Evolutionary conservation across 2,888 invertebrate species (phyloP).

Genomic region (Drymonia ruficornis): DNA sequence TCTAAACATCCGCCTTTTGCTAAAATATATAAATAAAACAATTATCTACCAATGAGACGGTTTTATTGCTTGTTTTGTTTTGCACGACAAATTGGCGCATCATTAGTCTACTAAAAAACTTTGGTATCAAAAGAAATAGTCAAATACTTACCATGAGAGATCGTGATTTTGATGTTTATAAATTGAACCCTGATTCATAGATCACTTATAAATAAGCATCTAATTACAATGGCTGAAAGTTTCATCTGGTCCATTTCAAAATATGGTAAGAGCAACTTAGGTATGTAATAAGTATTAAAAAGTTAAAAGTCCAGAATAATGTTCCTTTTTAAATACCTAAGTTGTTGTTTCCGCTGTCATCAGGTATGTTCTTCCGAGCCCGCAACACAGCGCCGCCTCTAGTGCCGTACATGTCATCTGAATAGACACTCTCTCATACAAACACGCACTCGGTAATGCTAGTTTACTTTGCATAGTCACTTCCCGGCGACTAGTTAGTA

Average conservation of each 20-base stretch:
- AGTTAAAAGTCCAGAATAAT: too few species aligned
- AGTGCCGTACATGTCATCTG: slow-evolving; percentile 10
- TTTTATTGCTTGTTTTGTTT: too few species aligned
- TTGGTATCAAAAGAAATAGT: not conserved
- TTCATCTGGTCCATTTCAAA: slow-evolving; percentile 31
- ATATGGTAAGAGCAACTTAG: slow-evolving; percentile 47
- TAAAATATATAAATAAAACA: too few species aligned
- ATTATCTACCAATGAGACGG: too few species aligned
- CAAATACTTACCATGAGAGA: not conserved
- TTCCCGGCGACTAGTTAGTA: not conserved
- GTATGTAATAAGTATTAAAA: not conserved
- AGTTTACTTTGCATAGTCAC: slow-evolving; percentile 13
- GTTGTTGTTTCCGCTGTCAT: slow-evolving; percentile 57
- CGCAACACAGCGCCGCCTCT: slow-evolving; percentile 65
- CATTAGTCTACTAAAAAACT: too few species aligned
- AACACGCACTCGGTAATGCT: slow-evolving; percentile 52
- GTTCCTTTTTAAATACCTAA: slow-evolving; percentile 24
- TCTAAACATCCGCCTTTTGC: too few species aligned
- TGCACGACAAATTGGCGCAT: too few species aligned
- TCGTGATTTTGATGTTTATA: not conserved
- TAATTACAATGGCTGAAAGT: not conserved
- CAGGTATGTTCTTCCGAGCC: slow-evolving; percentile 50
- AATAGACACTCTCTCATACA: slow-evolving; percentile 15
- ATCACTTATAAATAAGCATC: not conserved
- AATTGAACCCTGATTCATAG: not conserved